phyloP scores from a whole-genome alignment of 2,797 vertebrate genomes.

The Helarctos malayanus region DNA sequence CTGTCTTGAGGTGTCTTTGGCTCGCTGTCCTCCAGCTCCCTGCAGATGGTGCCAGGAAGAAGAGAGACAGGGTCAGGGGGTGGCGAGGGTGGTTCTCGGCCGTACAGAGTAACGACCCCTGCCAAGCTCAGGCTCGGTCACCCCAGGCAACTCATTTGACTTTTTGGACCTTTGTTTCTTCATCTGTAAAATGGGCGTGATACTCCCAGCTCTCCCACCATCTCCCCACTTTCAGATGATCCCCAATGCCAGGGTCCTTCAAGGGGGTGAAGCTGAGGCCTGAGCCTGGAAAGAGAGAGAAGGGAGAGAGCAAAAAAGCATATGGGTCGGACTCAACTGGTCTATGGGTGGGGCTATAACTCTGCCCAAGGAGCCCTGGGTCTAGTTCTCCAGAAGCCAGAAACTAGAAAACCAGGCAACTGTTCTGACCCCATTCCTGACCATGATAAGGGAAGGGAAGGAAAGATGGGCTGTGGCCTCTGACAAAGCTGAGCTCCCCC shows the following conservation, averaged over 20 bases:
- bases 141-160: not conserved
- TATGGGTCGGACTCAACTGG: not conserved
- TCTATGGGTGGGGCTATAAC: not conserved
- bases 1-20: not conserved
- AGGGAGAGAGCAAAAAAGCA: not conserved
- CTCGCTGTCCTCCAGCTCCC: not conserved
- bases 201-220: not conserved
- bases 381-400: not conserved
- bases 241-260: not conserved
- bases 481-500: not conserved
- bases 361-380: not conserved
- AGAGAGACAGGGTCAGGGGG: constrained; percentile 38
- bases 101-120: not conserved
- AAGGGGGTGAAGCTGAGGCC: not conserved
- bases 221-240: not conserved
- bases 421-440: not conserved
- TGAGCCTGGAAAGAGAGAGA: not conserved
- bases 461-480: not conserved
- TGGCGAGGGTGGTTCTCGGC: not conserved
- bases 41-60: not conserved
- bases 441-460: not conserved
- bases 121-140: not conserved
- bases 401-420: not conserved
- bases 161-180: not conserved
- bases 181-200: not conserved